phyloP scores from a whole-genome alignment of 1,140 invertebrate genomes.

The Drosophila pectinifera region DNA sequence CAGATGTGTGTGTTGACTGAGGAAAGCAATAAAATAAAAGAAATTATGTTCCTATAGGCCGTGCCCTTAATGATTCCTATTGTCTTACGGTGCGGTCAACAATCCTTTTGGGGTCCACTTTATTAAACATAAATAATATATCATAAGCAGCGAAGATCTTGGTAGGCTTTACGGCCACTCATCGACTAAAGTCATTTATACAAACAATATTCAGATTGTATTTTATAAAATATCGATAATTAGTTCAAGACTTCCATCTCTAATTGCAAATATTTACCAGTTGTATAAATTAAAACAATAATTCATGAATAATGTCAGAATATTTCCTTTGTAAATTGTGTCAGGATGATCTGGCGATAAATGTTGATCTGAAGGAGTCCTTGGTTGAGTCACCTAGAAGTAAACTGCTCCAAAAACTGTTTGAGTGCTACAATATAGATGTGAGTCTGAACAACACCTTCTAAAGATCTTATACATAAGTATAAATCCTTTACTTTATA shows the following conservation, averaged over 20 bases:
- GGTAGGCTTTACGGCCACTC: too few species aligned
- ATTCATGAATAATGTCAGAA: background rate
- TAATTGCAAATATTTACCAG: background rate
- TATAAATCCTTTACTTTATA: background rate
- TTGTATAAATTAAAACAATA: background rate
- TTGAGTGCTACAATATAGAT: slow-evolving; percentile 30
- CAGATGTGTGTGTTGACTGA: too few species aligned
- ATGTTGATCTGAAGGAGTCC: background rate
- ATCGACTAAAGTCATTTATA: too few species aligned
- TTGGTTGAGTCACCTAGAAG: slow-evolving; percentile 1
- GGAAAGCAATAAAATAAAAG: too few species aligned
- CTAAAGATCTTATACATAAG: background rate
- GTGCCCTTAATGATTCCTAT: too few species aligned
- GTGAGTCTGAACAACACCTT: background rate
- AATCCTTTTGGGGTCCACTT: too few species aligned
- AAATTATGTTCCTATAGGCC: too few species aligned
- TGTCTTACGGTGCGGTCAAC: too few species aligned
- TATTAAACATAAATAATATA: too few species aligned
- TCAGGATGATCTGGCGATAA: background rate
- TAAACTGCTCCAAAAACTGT: slow-evolving; percentile 17
- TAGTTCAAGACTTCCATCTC: background rate
- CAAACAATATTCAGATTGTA: too few species aligned
- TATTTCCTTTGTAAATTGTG: slow-evolving; percentile 25
- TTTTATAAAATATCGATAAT: background rate
- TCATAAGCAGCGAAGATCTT: too few species aligned